phyloP scores from a whole-genome alignment of 92 coral and sea anemone species.

The Plumapathes pennacea region DNA sequence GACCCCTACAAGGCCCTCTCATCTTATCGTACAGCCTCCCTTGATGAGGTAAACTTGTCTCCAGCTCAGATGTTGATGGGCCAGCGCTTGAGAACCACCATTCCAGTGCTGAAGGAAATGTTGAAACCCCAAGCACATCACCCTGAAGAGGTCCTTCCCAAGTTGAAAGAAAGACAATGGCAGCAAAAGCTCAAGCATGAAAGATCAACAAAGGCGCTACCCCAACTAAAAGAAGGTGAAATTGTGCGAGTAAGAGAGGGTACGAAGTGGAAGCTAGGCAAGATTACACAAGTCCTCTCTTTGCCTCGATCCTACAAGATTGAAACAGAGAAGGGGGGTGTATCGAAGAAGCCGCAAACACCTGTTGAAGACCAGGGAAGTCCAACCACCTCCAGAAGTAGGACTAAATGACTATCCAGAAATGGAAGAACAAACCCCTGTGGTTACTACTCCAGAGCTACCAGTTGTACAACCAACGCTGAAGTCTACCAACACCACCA shows the following conservation, averaged over 20 bases:
- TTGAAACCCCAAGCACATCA: constrained; percentile 20
- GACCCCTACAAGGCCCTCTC: constrained; percentile 18
- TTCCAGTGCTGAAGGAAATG: constrained; percentile 19
- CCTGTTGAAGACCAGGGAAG: constrained; percentile 15
- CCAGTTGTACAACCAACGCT: too few species aligned
- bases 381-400: too few species aligned
- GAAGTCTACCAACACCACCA: too few species aligned
- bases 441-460: too few species aligned
- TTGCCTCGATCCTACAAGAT: constrained; percentile 11
- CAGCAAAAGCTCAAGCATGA: constrained; percentile 47
- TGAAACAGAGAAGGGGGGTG: constrained; percentile 14
- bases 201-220: constrained; percentile 26
- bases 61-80: constrained; percentile 33
- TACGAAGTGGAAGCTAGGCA: constrained; percentile 22
- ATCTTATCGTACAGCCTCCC: constrained; percentile 13
- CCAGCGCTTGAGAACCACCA: constrained; percentile 28
- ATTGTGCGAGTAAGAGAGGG: constrained; percentile 18
- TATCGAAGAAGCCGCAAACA: constrained; percentile 9
- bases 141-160: constrained; percentile 23
- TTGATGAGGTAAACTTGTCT: constrained; percentile 19
- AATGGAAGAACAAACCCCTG: too few species aligned
- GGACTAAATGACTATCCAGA: too few species aligned
- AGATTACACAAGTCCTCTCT: constrained; percentile 8
- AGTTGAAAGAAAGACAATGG: constrained; percentile 22
- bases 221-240: constrained; percentile 47